Base-by-base conservation (phyloP, 2,797 vertebrate genomes). In the Tympanoctomys barrerae region DNA sequence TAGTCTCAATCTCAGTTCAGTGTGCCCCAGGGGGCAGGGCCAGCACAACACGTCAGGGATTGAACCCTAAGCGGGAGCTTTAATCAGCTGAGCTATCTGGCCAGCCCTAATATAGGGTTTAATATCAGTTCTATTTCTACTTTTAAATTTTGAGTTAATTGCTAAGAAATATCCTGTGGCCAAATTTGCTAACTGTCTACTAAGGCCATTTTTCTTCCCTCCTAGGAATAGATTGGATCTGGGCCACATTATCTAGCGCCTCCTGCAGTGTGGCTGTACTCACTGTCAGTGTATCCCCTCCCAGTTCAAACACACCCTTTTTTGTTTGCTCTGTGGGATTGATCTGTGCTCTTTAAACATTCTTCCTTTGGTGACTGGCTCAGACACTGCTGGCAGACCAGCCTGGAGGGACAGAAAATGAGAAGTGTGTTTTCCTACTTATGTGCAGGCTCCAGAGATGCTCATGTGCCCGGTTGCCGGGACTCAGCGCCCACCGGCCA, bases 311-410 rank as follows among this genome's bases (percentile, higher is more conserved):
- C 73, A n/a, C 16, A 70, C 36, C 77, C 33, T 75, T 68, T 33
- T 49, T 46, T 64, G 36, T 68, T 73, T 59, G 49, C 42, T 89
- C 68, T 70, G 33, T 70, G 80, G 94, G 91, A 79, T 7, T 39
- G 22, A 89, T 79, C 86, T 83, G 80, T 82, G 77, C 78, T 77
- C 89, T 89, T 87, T 71, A 78, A 71, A 33, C 62, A 39, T 46
- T 61, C 64, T 85, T 78, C 33, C 57, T 87, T 84, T 91, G 8
- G 33, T 39, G 26, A 26, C 9, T 49, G 54, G 19, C 77, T 31
- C 59, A 64, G 88, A 81, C 36, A 16, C 73, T 89, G 42, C 83
- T 39, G 2, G n/a, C 3, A 84, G 77, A 90, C 13, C 24, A 36
- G 5, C 4, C 31, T 2, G 36, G 21, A 42, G 16, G 70, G 70